Evolutionary conservation across 1,140 invertebrate species (phyloP), one percentile per base, ranked within the genome.

Genomic region (Wiebesia pumilae): DNA sequence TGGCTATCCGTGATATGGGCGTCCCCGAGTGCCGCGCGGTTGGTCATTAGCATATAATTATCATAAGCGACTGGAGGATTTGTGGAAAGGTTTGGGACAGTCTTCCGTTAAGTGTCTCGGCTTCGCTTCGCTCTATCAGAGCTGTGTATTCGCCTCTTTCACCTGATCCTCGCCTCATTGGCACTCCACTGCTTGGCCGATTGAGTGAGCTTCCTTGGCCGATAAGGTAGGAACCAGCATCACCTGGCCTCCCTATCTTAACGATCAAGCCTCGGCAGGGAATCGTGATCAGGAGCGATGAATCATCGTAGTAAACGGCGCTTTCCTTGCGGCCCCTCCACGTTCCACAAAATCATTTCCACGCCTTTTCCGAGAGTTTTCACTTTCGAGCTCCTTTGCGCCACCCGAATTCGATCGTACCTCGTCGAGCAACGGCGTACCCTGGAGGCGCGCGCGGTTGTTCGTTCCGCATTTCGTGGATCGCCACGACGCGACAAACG

Each of bases 161-260:
- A 73, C 69, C 69, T 38, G 69, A 73, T 73, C 21, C 69, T 38
- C 35, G 30, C 0, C 69, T 73, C 69, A 73, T 73, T 38, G 69
- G 69, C 38, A 73, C 69, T 73, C 35, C 2, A 3, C 35, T 73
- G 69, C 35, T 40, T 14, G 10, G 69, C 69, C 69, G 69, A 73
- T 73, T 21, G 69, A 73, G 69, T 73, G 6, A 24, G 69, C 6
- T 24, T 40, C 14, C 69, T 73, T 73, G 35, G 69, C 35, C 69
- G 69, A 12, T 73, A 73, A 73, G 21, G 69, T 40, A 73, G 69
- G 69, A 6, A 19, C 1, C 69, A 27, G 2, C 14, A 12, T 54
- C 51, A 16, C 51, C 51, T 54, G 12, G 1, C 16, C 19, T 54
- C 14, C 35, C 69, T 73, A 73, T 73, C 69, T 73, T 40, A 40